Base-by-base conservation (phyloP, 1,140 invertebrate genomes). In the Phenacoccus solenopsis region DNA sequence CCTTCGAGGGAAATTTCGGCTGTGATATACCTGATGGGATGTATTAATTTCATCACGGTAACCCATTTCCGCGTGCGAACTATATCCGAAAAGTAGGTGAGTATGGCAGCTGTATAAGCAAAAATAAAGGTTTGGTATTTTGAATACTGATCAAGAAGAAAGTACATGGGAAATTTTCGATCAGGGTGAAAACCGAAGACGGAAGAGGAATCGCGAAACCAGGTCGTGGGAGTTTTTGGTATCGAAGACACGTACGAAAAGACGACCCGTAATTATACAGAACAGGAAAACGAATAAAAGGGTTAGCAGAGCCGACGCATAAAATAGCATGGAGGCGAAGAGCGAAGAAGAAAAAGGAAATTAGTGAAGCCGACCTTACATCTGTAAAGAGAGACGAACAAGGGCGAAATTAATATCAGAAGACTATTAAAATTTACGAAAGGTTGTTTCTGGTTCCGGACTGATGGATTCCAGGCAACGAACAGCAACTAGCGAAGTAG, bases 371-470 rank as follows among this genome's bases (percentile, higher is more conserved):
- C 59, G 59, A 64, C 59, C 59, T 64, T 64, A 64, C 59, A 64
- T 64, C 25, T 64, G 59, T 64, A 49, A 5, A 22, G 22, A 64
- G 32, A n/a, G n/a, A 38, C n/a, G n/a, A 38, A 38, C 10, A 27
- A 64, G 59, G 59, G 59, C 59, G 21, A 64, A 64, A 64, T 64
- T 64, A 64, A 24, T 27, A 64, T 64, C 59, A 64, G 59, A 64
- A 64, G 59, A 64, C 59, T 64, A 64, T 64, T 64, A 64, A 64
- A 64, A 64, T 64, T 25, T 64, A 64, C 59, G 59, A 64, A 64
- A 27, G 59, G 21, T 64, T 64, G 59, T 49, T 49, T 49, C 38
- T 64, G 59, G 59, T 64, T 64, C 59, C 59, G 59, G 59, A 10
- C 59, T 24, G 59, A 27, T 24, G 59, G 25, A 64, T 27, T 64